Conservation (phyloP, 2,797 vertebrate species). For the Gallinago stenura region DNA sequence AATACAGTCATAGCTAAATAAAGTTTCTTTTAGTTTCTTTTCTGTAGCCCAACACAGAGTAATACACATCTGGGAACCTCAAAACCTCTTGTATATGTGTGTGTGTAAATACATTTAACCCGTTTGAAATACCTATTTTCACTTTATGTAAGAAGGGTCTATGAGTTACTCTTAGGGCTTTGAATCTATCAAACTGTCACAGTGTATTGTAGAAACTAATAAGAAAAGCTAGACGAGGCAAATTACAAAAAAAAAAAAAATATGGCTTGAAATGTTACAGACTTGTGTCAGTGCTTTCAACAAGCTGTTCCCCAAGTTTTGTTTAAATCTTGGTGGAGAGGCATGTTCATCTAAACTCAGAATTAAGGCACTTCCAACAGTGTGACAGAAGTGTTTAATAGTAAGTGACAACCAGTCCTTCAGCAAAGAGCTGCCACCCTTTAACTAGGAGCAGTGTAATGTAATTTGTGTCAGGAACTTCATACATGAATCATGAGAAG, state of each 20-base stretch:
- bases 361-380: neutral
- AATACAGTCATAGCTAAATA: conserved; percentile 45
- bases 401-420: neutral
- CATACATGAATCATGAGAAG: neutral
- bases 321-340: neutral
- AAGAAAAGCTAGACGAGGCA: neutral
- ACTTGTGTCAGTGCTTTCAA: neutral
- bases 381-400: neutral
- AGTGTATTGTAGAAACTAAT: neutral
- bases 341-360: neutral
- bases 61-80: conserved; percentile 5
- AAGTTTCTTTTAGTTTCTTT: conserved; percentile 44
- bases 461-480: neutral
- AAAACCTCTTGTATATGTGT: neutral
- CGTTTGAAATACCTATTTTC: conserved; percentile 8
- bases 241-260: conserved; percentile 5
- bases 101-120: conserved; percentile 30
- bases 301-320: neutral
- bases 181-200: neutral
- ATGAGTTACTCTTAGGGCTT: neutral
- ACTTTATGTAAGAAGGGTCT: neutral
- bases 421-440: neutral
- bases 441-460: neutral
- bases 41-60: neutral
- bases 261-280: neutral